These are phyloP conservation scores for Drosophila tsacasi DNA, from an alignment of 1,140 invertebrate genomes.

Conservation along the genomic window DNA sequence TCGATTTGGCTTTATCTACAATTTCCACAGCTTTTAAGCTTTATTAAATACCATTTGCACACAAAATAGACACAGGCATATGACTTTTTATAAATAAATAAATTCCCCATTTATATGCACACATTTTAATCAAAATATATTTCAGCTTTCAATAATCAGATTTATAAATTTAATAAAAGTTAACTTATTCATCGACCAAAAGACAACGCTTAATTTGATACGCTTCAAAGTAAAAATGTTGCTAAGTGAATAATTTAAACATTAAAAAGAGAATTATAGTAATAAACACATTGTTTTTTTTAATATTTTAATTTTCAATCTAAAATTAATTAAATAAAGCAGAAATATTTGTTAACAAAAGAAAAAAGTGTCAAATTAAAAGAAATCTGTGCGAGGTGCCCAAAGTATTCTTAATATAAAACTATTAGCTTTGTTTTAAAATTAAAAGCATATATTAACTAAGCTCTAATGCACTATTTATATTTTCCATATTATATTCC, in stretches of 20 bases:
- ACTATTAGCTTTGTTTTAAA: background rate
- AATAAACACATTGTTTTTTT: background rate
- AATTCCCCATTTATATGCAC: slow-evolving; percentile 5
- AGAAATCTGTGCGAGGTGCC: background rate
- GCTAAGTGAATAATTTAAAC: slow-evolving; percentile 5
- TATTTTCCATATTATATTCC: background rate
- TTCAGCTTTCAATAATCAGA: slow-evolving; percentile 10
- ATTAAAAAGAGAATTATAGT: background rate
- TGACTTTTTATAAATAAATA: slow-evolving; percentile 1
- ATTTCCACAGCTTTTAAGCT: slow-evolving; percentile 6
- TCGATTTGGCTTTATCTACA: background rate
- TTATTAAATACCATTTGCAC: slow-evolving; percentile 10
- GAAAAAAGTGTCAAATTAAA: too few species aligned
- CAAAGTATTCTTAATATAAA: background rate
- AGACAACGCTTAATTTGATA: background rate
- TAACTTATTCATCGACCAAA: slow-evolving; percentile 5
- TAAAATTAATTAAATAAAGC: background rate
- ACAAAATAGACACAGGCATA: background rate
- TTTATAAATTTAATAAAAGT: slow-evolving; percentile 15
- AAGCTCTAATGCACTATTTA: background rate
- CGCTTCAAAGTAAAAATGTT: slow-evolving; percentile 3
- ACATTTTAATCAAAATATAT: slow-evolving; percentile 12
- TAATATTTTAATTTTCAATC: background rate
- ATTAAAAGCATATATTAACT: background rate
- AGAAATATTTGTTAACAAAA: background rate